Evolutionary conservation across 1,140 invertebrate species (phyloP).

Genomic region (Euglossa dilemma): DNA sequence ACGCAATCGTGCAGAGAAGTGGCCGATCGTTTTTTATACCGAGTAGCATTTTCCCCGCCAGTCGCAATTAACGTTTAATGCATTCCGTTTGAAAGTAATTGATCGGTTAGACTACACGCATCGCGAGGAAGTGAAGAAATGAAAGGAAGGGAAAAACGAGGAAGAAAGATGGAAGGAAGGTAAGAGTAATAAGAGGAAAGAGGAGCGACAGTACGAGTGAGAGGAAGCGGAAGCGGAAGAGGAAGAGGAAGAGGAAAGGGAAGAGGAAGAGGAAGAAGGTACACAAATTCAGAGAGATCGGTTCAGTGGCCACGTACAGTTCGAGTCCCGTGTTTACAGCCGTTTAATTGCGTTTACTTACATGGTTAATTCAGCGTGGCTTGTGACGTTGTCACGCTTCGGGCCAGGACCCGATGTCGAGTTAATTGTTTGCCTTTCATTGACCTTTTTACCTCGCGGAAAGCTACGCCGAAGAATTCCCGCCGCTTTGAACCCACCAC

Average conservation of each 20-base stretch:
- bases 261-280: neutral
- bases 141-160: neutral
- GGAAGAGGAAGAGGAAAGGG: neutral
- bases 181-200: neutral
- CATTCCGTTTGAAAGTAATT: constrained; percentile 5
- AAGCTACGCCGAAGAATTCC: neutral
- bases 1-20: constrained; percentile 18
- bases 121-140: rapidly evolving
- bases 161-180: neutral
- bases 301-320: neutral
- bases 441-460: neutral
- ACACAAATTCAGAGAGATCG: constrained; percentile 1
- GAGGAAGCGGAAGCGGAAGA: neutral
- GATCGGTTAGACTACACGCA: too few relatives aligned
- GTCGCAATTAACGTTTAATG: constrained; percentile 28
- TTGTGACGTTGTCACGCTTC: constrained; percentile 9
- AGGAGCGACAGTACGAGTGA: neutral
- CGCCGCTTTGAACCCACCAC: neutral
- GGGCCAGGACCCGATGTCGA: neutral
- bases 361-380: constrained; percentile 30
- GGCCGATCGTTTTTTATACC: constrained; percentile 23
- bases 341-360: constrained; percentile 53
- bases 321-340: constrained; percentile 17
- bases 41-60: constrained; percentile 15
- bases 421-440: constrained; percentile 29